phyloP scores from a whole-genome alignment of 37 sponge, comb jelly and placozoan species.

The Spongia lamella region DNA sequence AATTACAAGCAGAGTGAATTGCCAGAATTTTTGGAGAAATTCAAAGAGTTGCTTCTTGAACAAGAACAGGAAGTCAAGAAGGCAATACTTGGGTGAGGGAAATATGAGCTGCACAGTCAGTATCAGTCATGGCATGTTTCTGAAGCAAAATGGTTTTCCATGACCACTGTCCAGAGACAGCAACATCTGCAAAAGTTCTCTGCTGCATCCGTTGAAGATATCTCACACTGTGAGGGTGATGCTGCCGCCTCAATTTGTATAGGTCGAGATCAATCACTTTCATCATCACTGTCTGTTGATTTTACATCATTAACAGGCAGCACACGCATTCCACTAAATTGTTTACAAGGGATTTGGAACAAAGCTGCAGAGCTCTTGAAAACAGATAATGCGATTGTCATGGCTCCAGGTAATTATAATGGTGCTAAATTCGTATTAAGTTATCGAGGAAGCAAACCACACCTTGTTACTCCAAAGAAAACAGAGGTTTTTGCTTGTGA shows the following conservation, averaged over 20 bases:
- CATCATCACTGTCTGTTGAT: constrained; percentile 26
- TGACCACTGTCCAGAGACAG: constrained; percentile 14
- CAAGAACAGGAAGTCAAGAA: constrained; percentile 33
- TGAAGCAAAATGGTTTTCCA: constrained; percentile 30
- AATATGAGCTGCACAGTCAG: constrained; percentile 4
- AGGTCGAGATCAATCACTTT: constrained; percentile 2
- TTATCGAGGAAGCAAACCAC: constrained; percentile 31
- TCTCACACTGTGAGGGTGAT: neutral
- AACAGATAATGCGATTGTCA: constrained; percentile 32
- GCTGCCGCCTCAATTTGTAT: neutral
- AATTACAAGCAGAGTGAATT: constrained; percentile 44
- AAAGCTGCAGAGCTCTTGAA: constrained; percentile 40
- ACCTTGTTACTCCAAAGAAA: constrained; percentile 33
- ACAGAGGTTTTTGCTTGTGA: constrained; percentile 24
- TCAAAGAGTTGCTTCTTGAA: constrained; percentile 24
- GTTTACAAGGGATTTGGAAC: constrained; percentile 48
- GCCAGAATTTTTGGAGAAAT: constrained; percentile 10
- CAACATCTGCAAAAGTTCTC: neutral
- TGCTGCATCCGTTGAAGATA: neutral
- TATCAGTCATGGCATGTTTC: constrained; percentile 16
- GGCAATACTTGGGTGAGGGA: constrained; percentile 34
- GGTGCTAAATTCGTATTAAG: constrained; percentile 44
- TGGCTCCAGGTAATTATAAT: constrained; percentile 25
- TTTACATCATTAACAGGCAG: neutral
- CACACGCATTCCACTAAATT: constrained; percentile 18